Evolutionary conservation across 2,113 vertebrate species (phyloP).

Genomic region (Gila orcuttii): DNA sequence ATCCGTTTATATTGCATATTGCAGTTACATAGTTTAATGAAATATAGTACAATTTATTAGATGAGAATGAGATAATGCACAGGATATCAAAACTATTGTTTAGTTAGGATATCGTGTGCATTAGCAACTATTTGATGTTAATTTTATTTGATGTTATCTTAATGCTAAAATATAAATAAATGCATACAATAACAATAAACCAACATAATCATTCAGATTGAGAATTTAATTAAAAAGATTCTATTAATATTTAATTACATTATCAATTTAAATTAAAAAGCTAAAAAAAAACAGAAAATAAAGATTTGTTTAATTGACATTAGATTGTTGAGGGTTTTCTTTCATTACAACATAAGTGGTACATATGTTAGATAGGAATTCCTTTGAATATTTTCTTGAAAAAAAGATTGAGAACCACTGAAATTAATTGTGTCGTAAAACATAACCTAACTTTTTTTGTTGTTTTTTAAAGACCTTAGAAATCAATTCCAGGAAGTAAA

Average conservation of each 20-base stretch:
- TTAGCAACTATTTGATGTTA: not conserved
- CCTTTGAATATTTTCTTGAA: not conserved
- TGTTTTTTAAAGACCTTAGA: not conserved
- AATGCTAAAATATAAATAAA: not conserved
- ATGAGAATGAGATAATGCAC: not conserved
- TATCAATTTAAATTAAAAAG: not conserved
- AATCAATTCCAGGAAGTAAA: not conserved
- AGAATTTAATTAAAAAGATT: not conserved
- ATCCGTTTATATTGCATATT: not conserved
- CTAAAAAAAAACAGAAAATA: not conserved
- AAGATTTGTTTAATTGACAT: not conserved
- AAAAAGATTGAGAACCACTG: not conserved
- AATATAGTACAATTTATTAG: not conserved
- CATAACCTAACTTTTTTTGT: too few relatives aligned
- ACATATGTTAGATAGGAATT: not conserved
- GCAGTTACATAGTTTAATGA: not conserved
- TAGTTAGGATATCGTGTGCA: not conserved
- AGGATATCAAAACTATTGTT: not conserved
- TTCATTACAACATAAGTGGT: not conserved
- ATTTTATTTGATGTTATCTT: not conserved
- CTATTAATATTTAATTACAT: not conserved
- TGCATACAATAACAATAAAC: not conserved
- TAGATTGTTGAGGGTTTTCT: not conserved
- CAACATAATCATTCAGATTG: not conserved
- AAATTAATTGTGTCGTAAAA: not conserved